Evolutionary conservation across 2,113 vertebrate genomes (phyloP), one percentile per base, ranked within the genome.

Genomic region (Desmodus rotundus): DNA sequence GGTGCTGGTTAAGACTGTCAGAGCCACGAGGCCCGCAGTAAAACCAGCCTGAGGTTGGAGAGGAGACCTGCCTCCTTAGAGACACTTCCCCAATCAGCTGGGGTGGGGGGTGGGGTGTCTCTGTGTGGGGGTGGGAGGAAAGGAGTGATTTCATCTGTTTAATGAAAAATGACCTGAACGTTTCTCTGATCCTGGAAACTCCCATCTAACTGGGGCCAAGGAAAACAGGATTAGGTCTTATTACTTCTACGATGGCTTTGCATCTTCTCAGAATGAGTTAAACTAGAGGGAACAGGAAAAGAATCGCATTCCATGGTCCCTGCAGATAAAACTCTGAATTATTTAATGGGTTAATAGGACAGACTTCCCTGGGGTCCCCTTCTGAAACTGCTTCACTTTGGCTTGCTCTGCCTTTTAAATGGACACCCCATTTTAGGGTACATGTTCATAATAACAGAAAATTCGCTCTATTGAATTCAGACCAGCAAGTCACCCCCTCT

Each of bases 71-170:
- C 61, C 56, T 52, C 70, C 58, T 56, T 2, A 26, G 43, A 88
- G 78, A 77, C 45, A 68, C 36, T 50, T 89, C 50, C 93, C 52
- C 56, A 38, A 26, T 93, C 92, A 72, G 89, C 92, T 68, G 24
- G 47, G 68, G 20, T 50, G 68, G 52, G 84, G 56, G 45, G 87
- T 33, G 24, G 82, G 82, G 36, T 13, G 47, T 47, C 78, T 72
- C 67, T 4, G 11, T 1, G 47, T 15, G 45, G 65, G 93, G 50
- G 36, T 4, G 2, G 58, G 13, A 16, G 76, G 72, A 31, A 56
- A 88, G 65, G 90, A 78, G 73, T 97, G 95, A 96, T 92, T 89
- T 43, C 80, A 96, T 97, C 31, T 7, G 47, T 91, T 96, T 90
- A 19, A 12, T 92, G 81, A 86, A 98, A 98, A 95, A 83, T 12